Evolutionary conservation across 2,113 vertebrate species (phyloP).

Genomic region (Sander vitreus): DNA sequence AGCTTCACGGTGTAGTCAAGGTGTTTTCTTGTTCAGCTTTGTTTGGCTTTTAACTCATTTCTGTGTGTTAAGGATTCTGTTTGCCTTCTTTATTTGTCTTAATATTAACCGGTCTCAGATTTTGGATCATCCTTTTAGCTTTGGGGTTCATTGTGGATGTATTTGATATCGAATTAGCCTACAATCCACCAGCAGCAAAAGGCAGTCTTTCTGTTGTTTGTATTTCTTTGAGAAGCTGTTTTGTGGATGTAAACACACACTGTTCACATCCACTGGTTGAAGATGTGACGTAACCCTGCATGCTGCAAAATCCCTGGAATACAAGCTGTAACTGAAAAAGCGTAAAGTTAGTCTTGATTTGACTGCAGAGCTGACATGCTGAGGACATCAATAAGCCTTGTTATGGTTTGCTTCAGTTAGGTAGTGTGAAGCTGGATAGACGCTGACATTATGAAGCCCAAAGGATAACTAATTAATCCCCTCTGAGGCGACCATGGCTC

Average conservation of each 20-base stretch:
- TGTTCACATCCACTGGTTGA: conserved; percentile 33
- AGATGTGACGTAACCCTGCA: background rate
- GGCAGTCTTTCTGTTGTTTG: conserved; percentile 39
- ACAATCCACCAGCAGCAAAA: conserved; percentile 7
- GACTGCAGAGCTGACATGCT: conserved; percentile 20
- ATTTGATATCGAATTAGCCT: conserved; percentile 40
- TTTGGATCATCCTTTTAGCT: conserved; percentile 24
- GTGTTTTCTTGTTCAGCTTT: conserved; percentile 18
- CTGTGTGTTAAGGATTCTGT: conserved; percentile 5
- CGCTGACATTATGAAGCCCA: conserved; percentile 41
- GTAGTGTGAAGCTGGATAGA: conserved; percentile 46
- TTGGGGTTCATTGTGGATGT: background rate
- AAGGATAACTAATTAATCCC: conserved; percentile 61
- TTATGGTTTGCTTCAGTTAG: conserved; percentile 56
- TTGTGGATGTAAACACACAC: conserved; percentile 31
- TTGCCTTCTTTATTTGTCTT: conserved; percentile 20
- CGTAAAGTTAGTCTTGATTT: conserved; percentile 25
- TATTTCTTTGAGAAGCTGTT: conserved; percentile 61
- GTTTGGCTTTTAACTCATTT: conserved; percentile 24
- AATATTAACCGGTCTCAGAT: conserved; percentile 1
- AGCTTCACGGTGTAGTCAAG: background rate
- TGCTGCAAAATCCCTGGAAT: background rate
- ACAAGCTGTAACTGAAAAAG: conserved; percentile 22
- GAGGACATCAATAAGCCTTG: conserved; percentile 54
- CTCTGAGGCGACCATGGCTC: conserved; percentile 36